These are phyloP conservation scores for Battus philenor DNA, from an alignment of 1,140 invertebrate genomes.

Conservation along the genomic window DNA sequence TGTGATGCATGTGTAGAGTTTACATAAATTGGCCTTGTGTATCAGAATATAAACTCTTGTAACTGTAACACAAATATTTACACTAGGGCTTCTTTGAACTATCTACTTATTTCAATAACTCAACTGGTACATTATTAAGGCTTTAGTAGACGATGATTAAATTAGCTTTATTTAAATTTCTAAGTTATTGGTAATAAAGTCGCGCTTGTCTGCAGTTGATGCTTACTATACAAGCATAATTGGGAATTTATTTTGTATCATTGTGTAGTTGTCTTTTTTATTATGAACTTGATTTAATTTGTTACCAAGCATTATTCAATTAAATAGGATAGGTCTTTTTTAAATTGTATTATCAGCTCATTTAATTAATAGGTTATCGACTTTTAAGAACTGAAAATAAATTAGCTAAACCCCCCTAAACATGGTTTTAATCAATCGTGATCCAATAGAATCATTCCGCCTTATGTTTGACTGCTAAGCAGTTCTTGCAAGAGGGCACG, in stretches of 20 bases:
- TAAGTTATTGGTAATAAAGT: conserved; percentile 67
- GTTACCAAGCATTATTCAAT: conserved; percentile 74
- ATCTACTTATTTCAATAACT: conserved; percentile 38
- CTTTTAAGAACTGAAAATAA: conserved; percentile 76
- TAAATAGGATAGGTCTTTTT: conserved; percentile 66
- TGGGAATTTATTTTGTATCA: conserved; percentile 59
- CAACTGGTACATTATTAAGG: conserved; percentile 55
- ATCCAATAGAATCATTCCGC: too few species aligned
- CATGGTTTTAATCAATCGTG: too few species aligned
- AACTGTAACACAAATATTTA: conserved; percentile 25
- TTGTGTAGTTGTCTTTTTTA: conserved; percentile 65
- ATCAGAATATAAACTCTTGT: conserved; percentile 45
- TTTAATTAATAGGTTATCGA: conserved; percentile 71
- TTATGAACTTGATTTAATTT: conserved; percentile 70
- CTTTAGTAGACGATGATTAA: conserved; percentile 51
- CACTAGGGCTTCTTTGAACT: conserved; percentile 25
- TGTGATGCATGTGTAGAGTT: too few species aligned
- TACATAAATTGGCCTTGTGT: conserved; percentile 45
- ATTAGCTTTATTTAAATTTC: conserved; percentile 67
- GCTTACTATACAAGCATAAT: conserved; percentile 37
- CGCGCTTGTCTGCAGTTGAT: conserved; percentile 11
- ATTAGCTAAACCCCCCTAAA: conserved; percentile 66
- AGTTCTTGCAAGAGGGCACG: too few species aligned
- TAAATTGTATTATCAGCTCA: conserved; percentile 75
- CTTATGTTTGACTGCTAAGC: too few species aligned